Percentiles rank a stretch among this genome's conserved stretches.
Evolutionary conservation across 2,113 vertebrate genomes (phyloP).

Genomic region (Neogale vison): DNA sequence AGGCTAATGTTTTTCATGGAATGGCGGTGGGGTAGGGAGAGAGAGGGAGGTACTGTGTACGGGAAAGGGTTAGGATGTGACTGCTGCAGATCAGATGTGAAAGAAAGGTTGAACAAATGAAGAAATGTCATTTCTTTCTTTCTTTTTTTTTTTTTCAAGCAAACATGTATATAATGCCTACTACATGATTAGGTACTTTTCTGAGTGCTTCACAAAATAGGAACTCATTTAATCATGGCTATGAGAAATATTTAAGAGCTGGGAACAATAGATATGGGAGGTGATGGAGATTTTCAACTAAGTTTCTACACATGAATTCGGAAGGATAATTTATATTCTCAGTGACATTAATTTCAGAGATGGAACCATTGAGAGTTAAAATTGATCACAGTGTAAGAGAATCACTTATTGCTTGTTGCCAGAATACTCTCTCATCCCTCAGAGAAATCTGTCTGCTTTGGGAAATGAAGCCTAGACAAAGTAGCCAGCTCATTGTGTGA

Average conservation of each 20-base stretch:
- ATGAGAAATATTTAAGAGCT: not conserved
- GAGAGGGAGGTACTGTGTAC: not conserved
- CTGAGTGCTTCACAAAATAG: not conserved
- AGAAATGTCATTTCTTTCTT: not conserved
- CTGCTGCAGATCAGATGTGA: not conserved
- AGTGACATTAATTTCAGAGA: not conserved
- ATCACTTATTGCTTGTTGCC: not conserved
- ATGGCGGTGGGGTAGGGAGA: fast-evolving
- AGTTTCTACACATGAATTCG: not conserved
- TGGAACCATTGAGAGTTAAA: not conserved
- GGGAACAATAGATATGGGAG: not conserved
- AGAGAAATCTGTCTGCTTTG: not conserved
- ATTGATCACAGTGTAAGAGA: not conserved
- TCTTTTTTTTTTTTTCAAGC: not conserved
- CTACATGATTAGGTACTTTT: not conserved
- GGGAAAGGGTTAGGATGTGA: not conserved
- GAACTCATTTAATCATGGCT: not conserved
- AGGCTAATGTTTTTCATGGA: not conserved
- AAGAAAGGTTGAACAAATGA: not conserved
- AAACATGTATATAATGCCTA: not conserved
- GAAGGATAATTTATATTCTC: not conserved
- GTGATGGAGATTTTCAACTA: not conserved
- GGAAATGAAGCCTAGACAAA: not conserved
- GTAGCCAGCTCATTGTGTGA: not conserved
- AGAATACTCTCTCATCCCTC: not conserved